Base-by-base conservation (phyloP, 2,797 vertebrate genomes). In the Diplodus puntazzo region DNA sequence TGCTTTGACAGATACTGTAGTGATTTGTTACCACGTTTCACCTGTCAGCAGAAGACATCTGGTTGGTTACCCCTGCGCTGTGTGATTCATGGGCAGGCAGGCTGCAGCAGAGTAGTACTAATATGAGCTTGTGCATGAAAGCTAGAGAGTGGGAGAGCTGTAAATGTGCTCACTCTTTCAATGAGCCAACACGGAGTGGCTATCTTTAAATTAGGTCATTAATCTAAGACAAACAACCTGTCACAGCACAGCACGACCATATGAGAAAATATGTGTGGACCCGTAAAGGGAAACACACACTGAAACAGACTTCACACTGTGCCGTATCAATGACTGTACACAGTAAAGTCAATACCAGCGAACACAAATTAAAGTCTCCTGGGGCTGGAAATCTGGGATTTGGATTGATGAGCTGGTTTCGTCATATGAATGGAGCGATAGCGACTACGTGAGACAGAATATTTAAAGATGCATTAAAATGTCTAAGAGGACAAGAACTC, bases 151-250 rank as follows among this genome's bases (percentile, higher is more conserved):
- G 27, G n/a, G 27, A 49, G 50, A 57, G 45, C 42, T 43, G 12
- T 43, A 27, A 72, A 79, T 79, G 65, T 65, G 46, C 57, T 82
- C 74, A 63, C 16, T 80, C 69, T 68, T 72, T 69, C 48, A 75
- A 39, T 50, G 34, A 59, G 54, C 59, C 13, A 75, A 66, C 54
- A 46, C 50, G 42, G 25, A 57, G 46, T 18, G 9, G 74, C 61
- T 81, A 55, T 75, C 72, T 79, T 53, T 73, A 81, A 87, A 86
- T 75, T 0, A 83, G 79, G 81, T 77, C 57, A 81, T 88, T 75
- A 65, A 85, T 91, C 74, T 75, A 34, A 76, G 34, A 74, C 59
- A 73, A 90, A 86, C 77, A 82, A 50, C 52, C 73, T 76, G 76
- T 63, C 86, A 62, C 68, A 73, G 69, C 39, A 43, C 49, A 73